Conservation (phyloP, 2,113 vertebrate genomes). For the Eidolon helvum region DNA sequence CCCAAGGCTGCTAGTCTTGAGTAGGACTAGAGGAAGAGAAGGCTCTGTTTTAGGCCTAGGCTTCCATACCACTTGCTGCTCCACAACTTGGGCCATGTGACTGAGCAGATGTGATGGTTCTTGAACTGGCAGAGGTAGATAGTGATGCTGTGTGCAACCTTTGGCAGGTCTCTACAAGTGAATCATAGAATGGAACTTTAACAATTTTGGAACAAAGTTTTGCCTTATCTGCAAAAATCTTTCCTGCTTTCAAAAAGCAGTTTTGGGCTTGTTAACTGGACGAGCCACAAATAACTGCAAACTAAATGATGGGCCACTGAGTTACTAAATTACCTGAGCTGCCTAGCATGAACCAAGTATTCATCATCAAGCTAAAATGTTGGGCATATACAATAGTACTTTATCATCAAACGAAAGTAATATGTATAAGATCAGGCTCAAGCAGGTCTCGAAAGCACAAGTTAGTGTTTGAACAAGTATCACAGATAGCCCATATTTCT, state of each 20-base stretch:
- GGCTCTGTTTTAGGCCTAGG: not conserved
- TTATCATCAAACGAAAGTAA: not conserved
- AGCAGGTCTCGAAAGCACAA: not conserved
- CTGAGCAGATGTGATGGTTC: not conserved
- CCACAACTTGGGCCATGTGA: not conserved
- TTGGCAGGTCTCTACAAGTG: not conserved
- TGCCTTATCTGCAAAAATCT: not conserved
- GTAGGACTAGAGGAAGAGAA: not conserved
- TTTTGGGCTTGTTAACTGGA: not conserved
- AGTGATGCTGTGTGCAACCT: not conserved
- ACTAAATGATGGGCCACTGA: not conserved
- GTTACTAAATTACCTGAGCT: not conserved
- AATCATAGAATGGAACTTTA: not conserved
- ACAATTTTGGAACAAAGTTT: not conserved
- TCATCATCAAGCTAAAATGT: not conserved
- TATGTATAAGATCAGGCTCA: not conserved
- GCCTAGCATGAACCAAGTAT: not conserved
- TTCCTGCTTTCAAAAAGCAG: not conserved
- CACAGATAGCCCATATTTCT: not conserved
- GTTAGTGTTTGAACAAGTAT: not conserved
- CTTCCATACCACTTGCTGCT: not conserved
- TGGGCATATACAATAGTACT: not conserved
- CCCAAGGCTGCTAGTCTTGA: not conserved
- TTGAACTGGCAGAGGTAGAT: not conserved
- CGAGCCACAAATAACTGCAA: not conserved